These are phyloP conservation scores for Malaclemys terrapin DNA, from an alignment of 2,113 vertebrate species.

Conservation along the genomic window DNA sequence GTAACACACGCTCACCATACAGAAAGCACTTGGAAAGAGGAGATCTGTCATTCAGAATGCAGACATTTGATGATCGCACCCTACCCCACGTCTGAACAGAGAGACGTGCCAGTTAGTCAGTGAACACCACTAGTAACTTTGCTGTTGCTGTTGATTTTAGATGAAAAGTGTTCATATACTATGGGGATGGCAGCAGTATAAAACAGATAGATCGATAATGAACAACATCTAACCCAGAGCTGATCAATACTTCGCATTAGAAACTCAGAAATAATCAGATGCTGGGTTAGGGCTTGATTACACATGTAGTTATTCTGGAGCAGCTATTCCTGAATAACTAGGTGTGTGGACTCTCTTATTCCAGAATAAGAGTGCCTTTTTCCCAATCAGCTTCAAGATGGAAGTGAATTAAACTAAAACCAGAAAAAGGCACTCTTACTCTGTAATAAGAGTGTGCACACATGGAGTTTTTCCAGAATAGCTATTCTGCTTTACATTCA, in stretches of 20 bases:
- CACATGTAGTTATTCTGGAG: neutral
- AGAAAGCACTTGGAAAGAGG: neutral
- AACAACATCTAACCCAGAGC: neutral
- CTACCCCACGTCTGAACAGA: neutral
- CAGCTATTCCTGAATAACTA: neutral
- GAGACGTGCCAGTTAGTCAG: neutral
- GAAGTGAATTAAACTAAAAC: too few species aligned
- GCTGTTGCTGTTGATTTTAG: neutral
- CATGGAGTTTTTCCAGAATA: neutral
- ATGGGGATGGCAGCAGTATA: neutral
- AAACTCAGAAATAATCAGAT: neutral
- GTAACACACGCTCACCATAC: neutral
- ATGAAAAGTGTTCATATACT: neutral
- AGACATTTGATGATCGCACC: neutral
- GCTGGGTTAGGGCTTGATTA: neutral
- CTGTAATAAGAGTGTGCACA: neutral
- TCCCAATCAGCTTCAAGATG: neutral
- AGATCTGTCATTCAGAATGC: neutral
- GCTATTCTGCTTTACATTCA: neutral
- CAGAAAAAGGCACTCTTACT: neutral
- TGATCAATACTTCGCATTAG: rapidly evolving
- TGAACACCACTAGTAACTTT: neutral
- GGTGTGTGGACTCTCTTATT: neutral
- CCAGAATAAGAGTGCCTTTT: neutral
- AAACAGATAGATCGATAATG: rapidly evolving